Conservation (phyloP, 1,140 invertebrate species). For the Magallana ariakensis region DNA sequence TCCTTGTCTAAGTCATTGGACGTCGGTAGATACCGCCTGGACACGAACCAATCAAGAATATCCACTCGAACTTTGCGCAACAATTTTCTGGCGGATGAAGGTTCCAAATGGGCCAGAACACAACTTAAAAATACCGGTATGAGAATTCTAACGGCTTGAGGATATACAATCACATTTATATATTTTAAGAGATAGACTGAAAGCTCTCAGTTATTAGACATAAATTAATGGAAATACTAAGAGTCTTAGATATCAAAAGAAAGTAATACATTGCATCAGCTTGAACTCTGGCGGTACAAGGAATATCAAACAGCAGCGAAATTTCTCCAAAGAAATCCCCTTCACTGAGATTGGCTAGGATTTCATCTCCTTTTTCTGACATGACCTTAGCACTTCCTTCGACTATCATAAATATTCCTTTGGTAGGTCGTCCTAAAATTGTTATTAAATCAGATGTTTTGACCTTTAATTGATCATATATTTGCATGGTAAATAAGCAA, state of each 20-base stretch:
- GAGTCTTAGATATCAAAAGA: background rate
- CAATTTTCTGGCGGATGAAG: conserved; percentile 11
- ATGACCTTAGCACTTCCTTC: conserved; percentile 46
- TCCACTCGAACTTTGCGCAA: conserved; percentile 46
- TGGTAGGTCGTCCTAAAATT: conserved; percentile 37
- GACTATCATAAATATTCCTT: conserved; percentile 52
- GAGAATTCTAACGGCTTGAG: too few species aligned
- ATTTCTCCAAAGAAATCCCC: conserved; percentile 58
- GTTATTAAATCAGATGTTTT: background rate
- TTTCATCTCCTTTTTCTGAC: conserved; percentile 43
- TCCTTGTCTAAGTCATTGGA: conserved; percentile 40
- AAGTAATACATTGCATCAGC: conserved; percentile 38
- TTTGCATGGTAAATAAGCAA: too few species aligned
- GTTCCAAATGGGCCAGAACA: conserved; percentile 35
- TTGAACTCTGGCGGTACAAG: conserved; percentile 52
- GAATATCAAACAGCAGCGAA: conserved; percentile 47
- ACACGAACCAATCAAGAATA: conserved; percentile 56
- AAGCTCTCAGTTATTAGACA: too few species aligned
- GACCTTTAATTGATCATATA: too few species aligned
- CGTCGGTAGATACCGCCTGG: conserved; percentile 48
- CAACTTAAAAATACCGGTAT: background rate
- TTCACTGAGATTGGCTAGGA: conserved; percentile 43
- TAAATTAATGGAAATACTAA: too few species aligned
- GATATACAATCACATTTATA: background rate
- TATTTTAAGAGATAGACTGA: background rate